Conservation (phyloP, 92 coral and sea anemone species). For the Bergia puertoricense region DNA sequence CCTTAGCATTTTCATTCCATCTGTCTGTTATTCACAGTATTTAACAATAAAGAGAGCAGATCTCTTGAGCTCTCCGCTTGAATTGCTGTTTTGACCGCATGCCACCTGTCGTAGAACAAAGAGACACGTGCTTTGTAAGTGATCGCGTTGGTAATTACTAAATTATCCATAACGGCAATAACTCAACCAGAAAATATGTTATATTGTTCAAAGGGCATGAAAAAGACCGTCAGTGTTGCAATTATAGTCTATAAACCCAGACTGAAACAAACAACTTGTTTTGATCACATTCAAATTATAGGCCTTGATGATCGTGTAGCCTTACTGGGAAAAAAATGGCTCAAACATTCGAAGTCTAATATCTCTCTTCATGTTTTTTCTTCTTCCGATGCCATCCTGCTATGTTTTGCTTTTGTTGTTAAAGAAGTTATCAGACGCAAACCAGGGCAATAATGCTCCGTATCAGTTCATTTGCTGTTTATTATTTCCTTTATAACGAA, state of each 20-base stretch:
- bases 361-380: neutral
- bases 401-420: neutral
- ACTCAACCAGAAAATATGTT: constrained; percentile 25
- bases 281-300: neutral
- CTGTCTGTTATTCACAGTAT: neutral
- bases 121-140: constrained; percentile 28
- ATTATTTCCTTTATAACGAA: neutral
- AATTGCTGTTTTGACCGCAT: neutral
- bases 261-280: constrained; percentile 24
- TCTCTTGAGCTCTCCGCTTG: constrained; percentile 12
- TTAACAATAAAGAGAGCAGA: neutral
- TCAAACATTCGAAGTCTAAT: neutral
- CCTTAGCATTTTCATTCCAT: neutral
- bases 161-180: neutral
- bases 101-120: constrained; percentile 35
- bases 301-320: neutral
- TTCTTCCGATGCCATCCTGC: neutral
- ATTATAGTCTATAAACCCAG: neutral
- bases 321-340: neutral
- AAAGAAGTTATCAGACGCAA: neutral
- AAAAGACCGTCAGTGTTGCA: neutral
- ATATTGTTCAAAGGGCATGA: constrained; percentile 4
- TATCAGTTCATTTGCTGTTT: neutral
- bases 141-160: constrained; percentile 12
- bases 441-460: neutral